A percentile compares a stretch with the other conserved stretches of the same genome.
phyloP scores from a whole-genome alignment of 2,888 invertebrate genomes.

The Achlya flavicornis region DNA sequence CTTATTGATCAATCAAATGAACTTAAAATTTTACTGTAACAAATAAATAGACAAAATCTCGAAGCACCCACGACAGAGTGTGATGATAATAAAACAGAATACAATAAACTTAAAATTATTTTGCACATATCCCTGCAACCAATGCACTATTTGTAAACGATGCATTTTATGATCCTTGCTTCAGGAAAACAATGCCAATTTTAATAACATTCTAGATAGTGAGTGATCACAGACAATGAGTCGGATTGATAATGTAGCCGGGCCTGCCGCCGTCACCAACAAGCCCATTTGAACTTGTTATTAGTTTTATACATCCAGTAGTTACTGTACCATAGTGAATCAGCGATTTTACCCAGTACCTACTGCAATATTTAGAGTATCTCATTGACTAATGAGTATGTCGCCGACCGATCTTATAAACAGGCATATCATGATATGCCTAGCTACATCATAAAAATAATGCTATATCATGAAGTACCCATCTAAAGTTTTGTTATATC shows the following conservation, averaged over 20 bases:
- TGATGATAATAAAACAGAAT: conserved; percentile 66
- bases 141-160: conserved; percentile 73
- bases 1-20: neutral
- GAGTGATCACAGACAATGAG: conserved; percentile 21
- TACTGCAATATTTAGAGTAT: neutral
- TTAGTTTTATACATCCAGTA: conserved; percentile 13
- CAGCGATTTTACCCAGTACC: neutral
- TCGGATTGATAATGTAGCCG: conserved; percentile 3
- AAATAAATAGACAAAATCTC: neutral
- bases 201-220: conserved; percentile 53
- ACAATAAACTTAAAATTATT: conserved; percentile 65
- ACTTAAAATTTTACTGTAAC: neutral
- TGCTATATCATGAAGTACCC: too few species aligned
- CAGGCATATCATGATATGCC: too few species aligned
- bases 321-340: conserved; percentile 18
- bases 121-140: conserved; percentile 78
- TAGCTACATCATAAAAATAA: too few species aligned
- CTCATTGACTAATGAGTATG: neutral
- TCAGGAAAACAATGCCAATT: conserved; percentile 83
- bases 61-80: conserved; percentile 56
- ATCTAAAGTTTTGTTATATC: too few species aligned
- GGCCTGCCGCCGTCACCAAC: conserved; percentile 5
- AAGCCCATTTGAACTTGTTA: neutral
- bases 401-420: too few species aligned
- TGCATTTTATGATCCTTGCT: conserved; percentile 71